Conservation (phyloP, 1,140 invertebrate genomes). For the Coelopa frigida region DNA sequence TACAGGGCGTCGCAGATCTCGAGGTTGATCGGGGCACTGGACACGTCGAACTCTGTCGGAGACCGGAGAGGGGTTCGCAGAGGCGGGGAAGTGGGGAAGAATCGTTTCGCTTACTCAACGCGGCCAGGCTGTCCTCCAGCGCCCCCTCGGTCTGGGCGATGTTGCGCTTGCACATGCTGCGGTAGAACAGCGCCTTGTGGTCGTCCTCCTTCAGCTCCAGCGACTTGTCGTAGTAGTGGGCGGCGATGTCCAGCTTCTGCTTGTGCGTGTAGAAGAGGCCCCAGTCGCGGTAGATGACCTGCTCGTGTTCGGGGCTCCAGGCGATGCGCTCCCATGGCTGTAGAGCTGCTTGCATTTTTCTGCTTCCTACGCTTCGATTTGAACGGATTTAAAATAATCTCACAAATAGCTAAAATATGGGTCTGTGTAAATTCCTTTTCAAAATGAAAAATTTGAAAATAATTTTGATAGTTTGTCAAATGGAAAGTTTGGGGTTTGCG, state of each 20-base stretch:
- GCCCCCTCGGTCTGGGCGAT: constrained; percentile 28
- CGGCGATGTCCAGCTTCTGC: constrained; percentile 26
- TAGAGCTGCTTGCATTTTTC: constrained; percentile 4
- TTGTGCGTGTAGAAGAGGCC: constrained; percentile 31
- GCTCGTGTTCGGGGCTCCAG: constrained; percentile 25
- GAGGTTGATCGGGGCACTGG: constrained; percentile 12
- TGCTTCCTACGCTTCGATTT: no score
- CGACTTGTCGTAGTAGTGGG: constrained; percentile 31
- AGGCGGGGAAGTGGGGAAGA: neutral
- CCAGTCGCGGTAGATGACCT: constrained; percentile 32
- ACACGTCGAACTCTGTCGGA: constrained; percentile 5
- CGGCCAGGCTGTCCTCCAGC: constrained; percentile 20
- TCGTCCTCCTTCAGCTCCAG: constrained; percentile 21
- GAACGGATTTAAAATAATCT: no score
- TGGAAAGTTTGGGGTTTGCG: no score
- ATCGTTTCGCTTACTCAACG: constrained; percentile 19
- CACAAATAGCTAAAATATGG: no score
- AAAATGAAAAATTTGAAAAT: no score
- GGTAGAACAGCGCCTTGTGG: constrained; percentile 26
- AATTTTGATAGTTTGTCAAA: no score
- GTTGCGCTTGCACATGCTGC: constrained; percentile 30
- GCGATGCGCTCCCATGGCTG: constrained; percentile 26
- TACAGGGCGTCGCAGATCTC: constrained; percentile 27
- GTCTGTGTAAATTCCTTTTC: no score
- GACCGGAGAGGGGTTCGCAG: neutral